Evolutionary conservation across 2,113 vertebrate genomes (phyloP).

Genomic region (Bettongia penicillata): DNA sequence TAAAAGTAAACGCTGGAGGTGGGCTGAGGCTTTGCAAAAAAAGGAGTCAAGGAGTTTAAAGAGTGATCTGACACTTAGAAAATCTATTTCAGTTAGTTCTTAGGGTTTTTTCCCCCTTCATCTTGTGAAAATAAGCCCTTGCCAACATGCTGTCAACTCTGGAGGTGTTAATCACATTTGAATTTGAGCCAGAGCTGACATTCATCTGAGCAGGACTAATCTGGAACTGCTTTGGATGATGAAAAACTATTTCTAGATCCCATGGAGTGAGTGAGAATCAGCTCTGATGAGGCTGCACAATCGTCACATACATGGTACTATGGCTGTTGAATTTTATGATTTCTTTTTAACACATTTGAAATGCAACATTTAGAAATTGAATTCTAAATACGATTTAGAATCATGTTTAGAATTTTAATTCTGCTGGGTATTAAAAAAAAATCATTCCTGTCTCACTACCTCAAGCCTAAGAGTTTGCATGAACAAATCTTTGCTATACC

Average conservation of each 20-base stretch:
- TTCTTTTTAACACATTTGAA: not conserved
- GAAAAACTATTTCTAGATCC: not conserved
- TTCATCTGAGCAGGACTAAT: conserved; percentile 1
- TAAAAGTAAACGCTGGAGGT: accelerated
- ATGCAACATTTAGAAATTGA: not conserved
- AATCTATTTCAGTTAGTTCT: not conserved
- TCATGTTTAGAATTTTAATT: not conserved
- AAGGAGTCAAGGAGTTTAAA: not conserved
- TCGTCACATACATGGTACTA: not conserved
- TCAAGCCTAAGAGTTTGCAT: not conserved
- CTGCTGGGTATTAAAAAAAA: not conserved
- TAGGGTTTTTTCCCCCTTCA: not conserved
- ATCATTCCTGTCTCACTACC: not conserved
- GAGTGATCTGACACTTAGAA: not conserved
- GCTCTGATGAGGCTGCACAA: not conserved
- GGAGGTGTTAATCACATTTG: conserved; percentile 5
- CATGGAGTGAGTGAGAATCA: not conserved
- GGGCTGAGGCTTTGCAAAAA: not conserved
- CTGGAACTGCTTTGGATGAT: not conserved
- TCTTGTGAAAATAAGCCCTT: conserved; percentile 49
- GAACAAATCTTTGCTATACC: not conserved
- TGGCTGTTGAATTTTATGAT: not conserved
- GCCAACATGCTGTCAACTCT: not conserved
- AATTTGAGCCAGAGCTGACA: conserved; percentile 3
- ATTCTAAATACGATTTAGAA: not conserved